These are phyloP conservation scores for Pseudomyrmex concolor DNA, from an alignment of 1,140 invertebrate genomes.

Conservation along the genomic window DNA sequence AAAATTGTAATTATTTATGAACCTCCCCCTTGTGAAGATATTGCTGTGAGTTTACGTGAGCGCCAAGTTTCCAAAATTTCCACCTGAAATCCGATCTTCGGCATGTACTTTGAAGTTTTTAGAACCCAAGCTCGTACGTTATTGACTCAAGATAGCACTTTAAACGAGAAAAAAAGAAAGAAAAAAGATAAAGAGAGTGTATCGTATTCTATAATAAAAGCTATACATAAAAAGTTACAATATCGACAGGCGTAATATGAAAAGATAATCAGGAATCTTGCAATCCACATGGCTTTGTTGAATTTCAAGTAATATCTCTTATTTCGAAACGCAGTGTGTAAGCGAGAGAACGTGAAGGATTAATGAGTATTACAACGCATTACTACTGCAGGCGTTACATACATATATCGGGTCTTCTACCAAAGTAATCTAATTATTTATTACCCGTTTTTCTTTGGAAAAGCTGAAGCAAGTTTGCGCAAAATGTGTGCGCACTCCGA, in stretches of 20 bases:
- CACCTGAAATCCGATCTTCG: constrained; percentile 3
- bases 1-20: constrained; percentile 56
- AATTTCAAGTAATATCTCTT: constrained; percentile 4
- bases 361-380: constrained; percentile 32
- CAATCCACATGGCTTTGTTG: neutral
- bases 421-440: constrained; percentile 49
- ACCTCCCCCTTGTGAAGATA: constrained; percentile 17
- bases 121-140: neutral
- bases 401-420: constrained; percentile 19
- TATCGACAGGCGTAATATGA: neutral
- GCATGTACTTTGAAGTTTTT: constrained; percentile 4
- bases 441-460: constrained; percentile 23
- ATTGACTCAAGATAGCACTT: neutral
- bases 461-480: constrained; percentile 21
- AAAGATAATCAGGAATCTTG: neutral
- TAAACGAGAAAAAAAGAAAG: neutral
- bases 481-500: constrained; percentile 42
- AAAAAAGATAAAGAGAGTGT: neutral
- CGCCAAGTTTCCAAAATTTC: constrained; percentile 23
- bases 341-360: constrained; percentile 19
- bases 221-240: neutral
- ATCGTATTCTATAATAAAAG: neutral
- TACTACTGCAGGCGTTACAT: constrained; percentile 16
- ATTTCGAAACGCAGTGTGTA: neutral
- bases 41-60: constrained; percentile 35